Evolutionary conservation across 2,113 vertebrate genomes (phyloP).

Genomic region (human): DNA sequence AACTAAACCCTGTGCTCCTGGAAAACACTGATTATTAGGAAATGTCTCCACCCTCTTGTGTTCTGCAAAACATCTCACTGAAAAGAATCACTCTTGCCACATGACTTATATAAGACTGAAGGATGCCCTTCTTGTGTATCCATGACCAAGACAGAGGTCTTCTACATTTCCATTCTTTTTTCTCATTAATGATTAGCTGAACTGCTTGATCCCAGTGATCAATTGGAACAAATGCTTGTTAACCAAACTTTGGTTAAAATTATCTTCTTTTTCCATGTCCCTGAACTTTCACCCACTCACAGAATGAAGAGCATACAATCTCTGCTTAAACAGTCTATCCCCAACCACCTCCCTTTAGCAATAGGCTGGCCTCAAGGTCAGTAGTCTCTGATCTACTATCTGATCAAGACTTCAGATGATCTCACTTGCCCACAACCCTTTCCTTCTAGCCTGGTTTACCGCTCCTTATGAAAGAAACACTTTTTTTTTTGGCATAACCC

Average conservation of each 20-base stretch:
- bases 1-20: neutral
- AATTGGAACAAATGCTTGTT: neutral
- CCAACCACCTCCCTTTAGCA: rapidly evolving
- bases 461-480: neutral
- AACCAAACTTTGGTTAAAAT: neutral
- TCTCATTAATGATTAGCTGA: neutral
- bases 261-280: neutral
- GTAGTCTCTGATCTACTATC: neutral
- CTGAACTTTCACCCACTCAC: neutral
- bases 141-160: neutral
- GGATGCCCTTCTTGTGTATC: neutral
- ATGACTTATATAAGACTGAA: neutral
- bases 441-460: neutral
- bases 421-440: neutral
- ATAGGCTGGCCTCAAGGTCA: neutral
- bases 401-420: neutral
- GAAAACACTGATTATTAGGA: neutral
- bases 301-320: neutral
- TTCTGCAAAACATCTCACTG: neutral
- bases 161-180: neutral
- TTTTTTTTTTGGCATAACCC: neutral
- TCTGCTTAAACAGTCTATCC: rapidly evolving
- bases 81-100: neutral
- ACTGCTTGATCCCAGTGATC: neutral
- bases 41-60: neutral